Evolutionary conservation across 2,797 vertebrate genomes (phyloP).

Genomic region (Xenentodon cancila): DNA sequence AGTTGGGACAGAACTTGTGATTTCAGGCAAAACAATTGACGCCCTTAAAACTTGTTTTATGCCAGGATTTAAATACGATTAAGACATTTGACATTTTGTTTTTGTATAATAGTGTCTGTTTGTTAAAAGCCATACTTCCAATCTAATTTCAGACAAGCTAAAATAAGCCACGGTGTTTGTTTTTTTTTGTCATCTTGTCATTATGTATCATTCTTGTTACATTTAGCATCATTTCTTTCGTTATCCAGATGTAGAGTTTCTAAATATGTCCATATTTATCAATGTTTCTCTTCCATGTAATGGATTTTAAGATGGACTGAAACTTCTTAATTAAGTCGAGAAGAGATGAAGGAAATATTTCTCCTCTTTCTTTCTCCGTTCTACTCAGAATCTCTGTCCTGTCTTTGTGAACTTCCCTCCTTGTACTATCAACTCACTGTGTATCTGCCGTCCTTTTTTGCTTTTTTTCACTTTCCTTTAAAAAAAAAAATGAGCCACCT

Average conservation of each 20-base stretch:
- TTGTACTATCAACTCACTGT: constrained; percentile 29
- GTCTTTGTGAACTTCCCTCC: constrained; percentile 16
- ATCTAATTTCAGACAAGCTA: constrained; percentile 84
- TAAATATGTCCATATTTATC: constrained; percentile 79
- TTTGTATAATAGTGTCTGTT: constrained; percentile 84
- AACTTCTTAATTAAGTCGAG: constrained; percentile 81
- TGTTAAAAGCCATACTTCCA: constrained; percentile 86
- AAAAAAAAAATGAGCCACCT: constrained; percentile 60
- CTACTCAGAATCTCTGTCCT: constrained; percentile 27
- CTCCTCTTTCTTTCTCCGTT: constrained; percentile 39
- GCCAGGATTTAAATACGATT: constrained; percentile 70
- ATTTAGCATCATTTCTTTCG: constrained; percentile 88
- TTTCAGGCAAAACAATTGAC: neutral
- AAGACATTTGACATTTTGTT: constrained; percentile 67
- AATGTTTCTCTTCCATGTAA: constrained; percentile 79
- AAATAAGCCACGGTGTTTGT: constrained; percentile 88
- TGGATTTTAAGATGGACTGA: constrained; percentile 79
- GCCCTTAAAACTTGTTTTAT: constrained; percentile 41
- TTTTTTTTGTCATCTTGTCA: constrained; percentile 86
- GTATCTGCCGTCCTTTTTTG: constrained; percentile 22
- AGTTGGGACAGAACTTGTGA: neutral
- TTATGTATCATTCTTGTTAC: constrained; percentile 84
- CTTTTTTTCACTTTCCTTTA: constrained; percentile 23
- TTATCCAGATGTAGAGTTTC: constrained; percentile 86
- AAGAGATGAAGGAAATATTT: constrained; percentile 21